A percentile compares a stretch with the other conserved stretches of the same genome.
These are phyloP conservation scores for Mormyrus iriodes DNA, from an alignment of 2,113 vertebrate genomes.

Conservation along the genomic window DNA sequence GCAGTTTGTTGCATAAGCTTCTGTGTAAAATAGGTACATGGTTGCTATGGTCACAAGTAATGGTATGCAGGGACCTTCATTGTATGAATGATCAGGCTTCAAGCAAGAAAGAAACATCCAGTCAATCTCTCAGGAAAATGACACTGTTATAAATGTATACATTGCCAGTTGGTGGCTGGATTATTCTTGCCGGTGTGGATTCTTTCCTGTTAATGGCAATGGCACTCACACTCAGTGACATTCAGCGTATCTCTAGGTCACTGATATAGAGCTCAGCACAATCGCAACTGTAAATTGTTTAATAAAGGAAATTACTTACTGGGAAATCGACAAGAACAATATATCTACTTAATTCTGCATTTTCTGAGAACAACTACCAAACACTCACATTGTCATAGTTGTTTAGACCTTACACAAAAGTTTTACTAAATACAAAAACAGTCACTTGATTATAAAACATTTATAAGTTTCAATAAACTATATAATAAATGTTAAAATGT, in stretches of 20 bases:
- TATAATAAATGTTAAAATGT: not conserved
- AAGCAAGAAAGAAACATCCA: not conserved
- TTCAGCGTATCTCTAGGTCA: not conserved
- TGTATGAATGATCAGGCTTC: not conserved
- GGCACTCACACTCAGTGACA: not conserved
- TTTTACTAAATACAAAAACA: not conserved
- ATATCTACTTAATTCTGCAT: not conserved
- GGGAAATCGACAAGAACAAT: not conserved
- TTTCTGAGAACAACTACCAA: not conserved
- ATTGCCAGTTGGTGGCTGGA: not conserved
- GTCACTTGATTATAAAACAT: not conserved
- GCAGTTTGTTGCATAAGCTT: not conserved
- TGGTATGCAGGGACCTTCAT: not conserved
- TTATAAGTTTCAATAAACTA: not conserved
- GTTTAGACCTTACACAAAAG: not conserved
- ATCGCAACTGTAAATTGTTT: not conserved
- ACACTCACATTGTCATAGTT: not conserved
- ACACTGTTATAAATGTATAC: not conserved
- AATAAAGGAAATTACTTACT: not conserved
- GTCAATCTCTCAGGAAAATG: not conserved
- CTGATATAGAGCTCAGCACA: not conserved
- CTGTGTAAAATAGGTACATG: constrained; percentile 6
- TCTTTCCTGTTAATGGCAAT: not conserved
- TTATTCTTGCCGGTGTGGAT: not conserved
- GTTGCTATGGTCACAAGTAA: constrained; percentile 6